Evolutionary conservation across 2,888 invertebrate species (phyloP).

Genomic region (Pemphredon lugubris): DNA sequence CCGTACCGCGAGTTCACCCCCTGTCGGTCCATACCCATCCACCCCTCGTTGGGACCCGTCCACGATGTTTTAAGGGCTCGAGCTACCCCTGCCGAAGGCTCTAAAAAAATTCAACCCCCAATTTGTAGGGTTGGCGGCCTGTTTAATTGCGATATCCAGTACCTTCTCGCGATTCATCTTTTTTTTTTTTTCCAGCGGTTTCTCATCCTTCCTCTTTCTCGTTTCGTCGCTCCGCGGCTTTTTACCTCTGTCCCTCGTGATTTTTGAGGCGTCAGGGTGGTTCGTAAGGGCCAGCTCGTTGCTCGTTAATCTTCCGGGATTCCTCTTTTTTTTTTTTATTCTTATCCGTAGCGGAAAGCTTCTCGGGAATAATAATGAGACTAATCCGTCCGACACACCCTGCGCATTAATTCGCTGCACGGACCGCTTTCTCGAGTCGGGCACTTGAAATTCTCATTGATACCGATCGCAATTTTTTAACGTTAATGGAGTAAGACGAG

Average conservation of each 20-base stretch:
- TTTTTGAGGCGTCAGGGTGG: constrained; percentile 57
- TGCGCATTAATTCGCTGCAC: constrained; percentile 61
- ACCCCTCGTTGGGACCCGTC: constrained; percentile 49
- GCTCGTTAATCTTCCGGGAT: constrained; percentile 59
- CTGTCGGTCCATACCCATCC: constrained; percentile 39
- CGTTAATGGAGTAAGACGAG: constrained; percentile 6
- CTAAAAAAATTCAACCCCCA: constrained; percentile 75
- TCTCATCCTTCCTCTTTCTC: neutral
- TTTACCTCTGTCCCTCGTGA: constrained; percentile 48
- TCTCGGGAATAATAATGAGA: constrained; percentile 70
- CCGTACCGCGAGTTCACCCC: constrained; percentile 65
- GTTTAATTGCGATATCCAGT: constrained; percentile 78
- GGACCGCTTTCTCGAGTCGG: constrained; percentile 29
- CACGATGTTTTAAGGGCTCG: constrained; percentile 66
- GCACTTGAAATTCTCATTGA: constrained; percentile 51
- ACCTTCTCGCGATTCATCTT: constrained; percentile 62
- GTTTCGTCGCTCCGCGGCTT: constrained; percentile 23
- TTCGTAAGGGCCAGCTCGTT: constrained; percentile 54
- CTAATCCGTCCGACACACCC: constrained; percentile 70
- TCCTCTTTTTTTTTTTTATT: constrained; percentile 38
- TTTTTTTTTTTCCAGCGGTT: constrained; percentile 33
- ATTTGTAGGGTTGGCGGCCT: constrained; percentile 74
- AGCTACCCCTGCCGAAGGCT: constrained; percentile 61
- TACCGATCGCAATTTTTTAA: constrained; percentile 37
- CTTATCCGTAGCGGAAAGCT: constrained; percentile 40